Base-by-base conservation (phyloP, 2,797 vertebrate genomes). In the Thripadectes ignobilis region DNA sequence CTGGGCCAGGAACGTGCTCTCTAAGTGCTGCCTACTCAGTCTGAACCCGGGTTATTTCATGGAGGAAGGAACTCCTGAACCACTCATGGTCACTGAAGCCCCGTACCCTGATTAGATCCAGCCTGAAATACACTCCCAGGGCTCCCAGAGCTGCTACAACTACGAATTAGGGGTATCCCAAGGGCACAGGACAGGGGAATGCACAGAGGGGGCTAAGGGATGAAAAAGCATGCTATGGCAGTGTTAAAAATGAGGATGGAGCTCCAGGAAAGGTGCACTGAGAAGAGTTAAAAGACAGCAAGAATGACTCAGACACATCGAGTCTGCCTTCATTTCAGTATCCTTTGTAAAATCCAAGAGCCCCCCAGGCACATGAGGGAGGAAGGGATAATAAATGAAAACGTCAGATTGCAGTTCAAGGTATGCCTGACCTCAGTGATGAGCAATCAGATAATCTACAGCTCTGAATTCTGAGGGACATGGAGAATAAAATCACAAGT, bases 31-130 rank as follows among this genome's bases (percentile, higher is more conserved):
- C 4, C 8, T 19, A 20, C 58, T 9, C 48, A 1, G 19, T 18
- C 5, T 32, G 2, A 13, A 8, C 43, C 0, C 1, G 1, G 16
- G 38, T 10, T 12, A n/a, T 9, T 13, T 2, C n/a, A 17, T 2
- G 19, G 55, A 3, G 16, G 63, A 62, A 69, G 0, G 9, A 65
- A n/a, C 43, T 58, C 73, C 5, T 4, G 41, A 23, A 29, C 22
- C 30, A 4, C 9, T 43, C 5, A 49, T 3, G 26, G 22, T 8
- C 26, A 2, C 19, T 68, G 8, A 13, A 54, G 27, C 17, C 67
- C n/a, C 0, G 21, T 46, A 6, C 45, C 45, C 45, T 46, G 21
- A 17, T 11, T n/a, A 49, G 12, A 73, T 6, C 48, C 3, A 14
- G 27, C 7, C 34, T 43, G 68, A 67, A 85, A 59, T 14, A 8